Percentiles rank a stretch among this genome's conserved stretches.
Conservation (phyloP, 1,140 invertebrate species). For the Drosophila dunni region DNA sequence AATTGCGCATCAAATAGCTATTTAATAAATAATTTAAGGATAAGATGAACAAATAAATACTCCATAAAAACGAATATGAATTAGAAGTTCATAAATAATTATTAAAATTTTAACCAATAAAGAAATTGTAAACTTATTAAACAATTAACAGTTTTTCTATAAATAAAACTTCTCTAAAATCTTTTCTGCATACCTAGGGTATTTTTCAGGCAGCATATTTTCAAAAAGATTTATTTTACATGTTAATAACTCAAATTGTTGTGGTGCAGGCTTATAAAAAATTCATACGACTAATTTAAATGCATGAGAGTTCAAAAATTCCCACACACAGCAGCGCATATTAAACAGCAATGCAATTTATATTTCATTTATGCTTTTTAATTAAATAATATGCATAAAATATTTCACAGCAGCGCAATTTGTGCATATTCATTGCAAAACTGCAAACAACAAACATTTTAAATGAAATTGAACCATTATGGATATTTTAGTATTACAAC, state of each 20-base stretch:
- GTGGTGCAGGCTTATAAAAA: conserved; percentile 54
- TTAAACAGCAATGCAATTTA: conserved; percentile 45
- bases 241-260: conserved; percentile 12
- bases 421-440: conserved; percentile 17
- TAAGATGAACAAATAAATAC: background rate
- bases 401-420: conserved; percentile 49
- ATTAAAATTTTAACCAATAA: too few species aligned
- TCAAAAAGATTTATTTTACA: background rate
- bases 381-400: conserved; percentile 76
- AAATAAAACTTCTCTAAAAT: too few species aligned
- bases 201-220: background rate
- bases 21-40: too few species aligned
- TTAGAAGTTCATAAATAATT: too few species aligned
- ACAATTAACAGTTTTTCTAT: too few species aligned
- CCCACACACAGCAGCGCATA: conserved; percentile 41
- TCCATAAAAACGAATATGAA: too few species aligned
- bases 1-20: too few species aligned
- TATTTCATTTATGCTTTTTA: conserved; percentile 54
- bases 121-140: too few species aligned
- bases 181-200: background rate
- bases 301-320: conserved; percentile 54
- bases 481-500: conserved; percentile 27
- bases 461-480: conserved; percentile 70
- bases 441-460: conserved; percentile 42
- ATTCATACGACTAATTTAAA: conserved; percentile 74